Evolutionary conservation across 2,797 vertebrate genomes (phyloP), one percentile per base, ranked within the genome.

Genomic region (Clarias platycephalus): DNA sequence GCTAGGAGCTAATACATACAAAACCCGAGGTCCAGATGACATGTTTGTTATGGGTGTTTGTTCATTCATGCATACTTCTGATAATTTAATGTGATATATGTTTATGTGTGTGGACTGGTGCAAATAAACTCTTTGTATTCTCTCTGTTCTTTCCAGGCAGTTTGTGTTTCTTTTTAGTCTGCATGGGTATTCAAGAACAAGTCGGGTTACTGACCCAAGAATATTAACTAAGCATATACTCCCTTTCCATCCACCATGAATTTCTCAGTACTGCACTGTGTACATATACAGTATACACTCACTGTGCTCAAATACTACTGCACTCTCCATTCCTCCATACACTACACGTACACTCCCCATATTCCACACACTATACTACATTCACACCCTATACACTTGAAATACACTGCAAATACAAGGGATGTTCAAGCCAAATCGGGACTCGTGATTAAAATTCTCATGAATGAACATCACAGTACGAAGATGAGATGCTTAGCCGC

Each of bases 81-180:
- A 44, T 79, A 28, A 26, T 79, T 40, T 15, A 60, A 62, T 58
- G 40, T 85, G 16, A 22, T 16, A 31, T 34, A 60, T 83, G 16
- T 85, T 49, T 34, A 26, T 26, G n/a, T 5, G 20, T 60, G 9
- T 58, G 20, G 10, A 26, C 31, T 57, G 60, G 34, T 86, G 72
- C 26, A 40, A 63, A 22, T 84, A 60, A 86, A 34, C 20, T 18
- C 80, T 85, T 87, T 49, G 85, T 16, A 84, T 78, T 81, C 44
- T 87, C 37, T 89, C 62, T 88, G 70, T 84, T 80, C 62, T 81
- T 71, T 89, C 67, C 80, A 83, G 67, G 49, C 87, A 90, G 86
- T 85, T 89, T 85, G 83, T 72, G 76, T 64, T 88, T 88, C 76
- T 88, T 60, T 82, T 86, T 76, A 77, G 12, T 75, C 78, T 84